phyloP scores from a whole-genome alignment of 2,797 vertebrate species.

The Phoeniculus purpureus region DNA sequence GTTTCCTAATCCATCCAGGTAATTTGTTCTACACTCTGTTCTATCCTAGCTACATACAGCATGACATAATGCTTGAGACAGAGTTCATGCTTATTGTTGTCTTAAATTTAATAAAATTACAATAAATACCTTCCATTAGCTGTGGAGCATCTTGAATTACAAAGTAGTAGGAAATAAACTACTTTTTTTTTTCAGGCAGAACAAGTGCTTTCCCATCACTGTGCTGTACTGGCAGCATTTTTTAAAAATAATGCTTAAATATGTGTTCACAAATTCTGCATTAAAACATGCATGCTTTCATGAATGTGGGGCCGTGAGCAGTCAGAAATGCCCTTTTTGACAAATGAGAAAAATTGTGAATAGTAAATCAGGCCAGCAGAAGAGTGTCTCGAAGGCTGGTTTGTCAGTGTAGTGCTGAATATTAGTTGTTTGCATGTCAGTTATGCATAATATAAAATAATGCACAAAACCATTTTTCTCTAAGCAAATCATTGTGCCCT shows the following conservation, averaged over 20 bases:
- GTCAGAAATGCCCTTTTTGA: background rate
- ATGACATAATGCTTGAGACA: constrained; percentile 32
- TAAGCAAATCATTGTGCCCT: background rate
- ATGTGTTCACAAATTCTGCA: background rate
- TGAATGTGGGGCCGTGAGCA: background rate
- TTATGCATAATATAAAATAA: background rate
- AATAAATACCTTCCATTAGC: constrained; percentile 2
- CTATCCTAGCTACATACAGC: constrained; percentile 9
- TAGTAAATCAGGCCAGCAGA: background rate
- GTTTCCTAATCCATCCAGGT: constrained; percentile 41
- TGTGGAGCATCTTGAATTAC: background rate
- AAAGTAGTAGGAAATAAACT: background rate
- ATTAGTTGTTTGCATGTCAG: background rate
- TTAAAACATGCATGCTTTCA: background rate
- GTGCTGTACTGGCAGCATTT: background rate
- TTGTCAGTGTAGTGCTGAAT: background rate
- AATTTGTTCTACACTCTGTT: constrained; percentile 51
- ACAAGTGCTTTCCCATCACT: background rate
- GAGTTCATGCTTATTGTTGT: constrained; percentile 39
- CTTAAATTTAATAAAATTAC: constrained; percentile 31
- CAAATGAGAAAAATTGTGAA: background rate
- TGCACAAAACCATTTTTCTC: background rate
- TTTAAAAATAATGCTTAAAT: background rate
- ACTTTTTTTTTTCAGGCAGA: background rate
- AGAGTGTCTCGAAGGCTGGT: background rate